phyloP scores from a whole-genome alignment of 1,140 invertebrate species.

The Drosophila yakuba region DNA sequence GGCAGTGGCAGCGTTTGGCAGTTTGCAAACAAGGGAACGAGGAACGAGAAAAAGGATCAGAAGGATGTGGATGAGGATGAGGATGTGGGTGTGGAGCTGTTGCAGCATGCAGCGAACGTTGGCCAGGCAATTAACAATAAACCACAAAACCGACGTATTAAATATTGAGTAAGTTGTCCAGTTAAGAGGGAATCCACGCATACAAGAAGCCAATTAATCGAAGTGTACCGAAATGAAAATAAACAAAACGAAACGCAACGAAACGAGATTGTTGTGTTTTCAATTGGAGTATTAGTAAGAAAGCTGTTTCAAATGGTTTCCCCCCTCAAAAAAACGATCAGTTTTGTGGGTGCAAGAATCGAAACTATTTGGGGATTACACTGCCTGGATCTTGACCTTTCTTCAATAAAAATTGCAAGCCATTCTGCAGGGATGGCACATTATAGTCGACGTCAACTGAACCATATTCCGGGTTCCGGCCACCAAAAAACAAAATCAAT shows the following conservation, averaged over 20 bases:
- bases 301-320: background rate
- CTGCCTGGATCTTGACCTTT: constrained; percentile 86
- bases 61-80: background rate
- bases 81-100: constrained; percentile 6
- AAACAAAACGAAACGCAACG: no score
- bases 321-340: constrained; percentile 2
- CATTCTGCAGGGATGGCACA: constrained; percentile 89
- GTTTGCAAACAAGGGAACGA: constrained; percentile 38
- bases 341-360: constrained; percentile 24
- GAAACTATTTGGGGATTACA: constrained; percentile 26
- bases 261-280: no score
- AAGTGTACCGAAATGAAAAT: no score
- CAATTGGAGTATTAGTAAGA: no score
- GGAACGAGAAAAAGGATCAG: constrained; percentile 1
- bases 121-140: constrained; percentile 37
- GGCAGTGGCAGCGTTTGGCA: background rate
- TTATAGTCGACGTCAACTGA: constrained; percentile 91
- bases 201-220: background rate
- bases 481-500: constrained; percentile 58
- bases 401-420: constrained; percentile 89
- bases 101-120: constrained; percentile 39
- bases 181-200: constrained; percentile 4
- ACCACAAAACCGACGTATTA: constrained; percentile 32
- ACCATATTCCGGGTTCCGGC: constrained; percentile 84
- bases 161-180: background rate